Conservation (phyloP, 2,797 vertebrate genomes). For the Miichthys miiuy region DNA sequence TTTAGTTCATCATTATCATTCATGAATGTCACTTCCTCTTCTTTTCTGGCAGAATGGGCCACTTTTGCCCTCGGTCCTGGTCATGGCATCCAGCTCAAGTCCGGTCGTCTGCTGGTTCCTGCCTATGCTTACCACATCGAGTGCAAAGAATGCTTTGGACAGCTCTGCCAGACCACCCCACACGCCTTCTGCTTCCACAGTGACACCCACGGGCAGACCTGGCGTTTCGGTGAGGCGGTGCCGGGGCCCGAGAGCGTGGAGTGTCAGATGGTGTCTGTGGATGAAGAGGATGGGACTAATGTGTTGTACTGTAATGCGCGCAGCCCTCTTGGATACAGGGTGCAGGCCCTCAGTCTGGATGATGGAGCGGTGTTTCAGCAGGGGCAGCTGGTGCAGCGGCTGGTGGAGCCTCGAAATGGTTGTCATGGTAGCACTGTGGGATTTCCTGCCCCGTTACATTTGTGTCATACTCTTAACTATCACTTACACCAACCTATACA, state of each 20-base stretch:
- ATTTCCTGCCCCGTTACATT: constrained; percentile 85
- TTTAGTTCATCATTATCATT: not conserved
- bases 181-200: constrained; percentile 94
- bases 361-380: constrained; percentile 88
- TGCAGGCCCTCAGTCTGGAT: constrained; percentile 92
- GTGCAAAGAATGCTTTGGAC: constrained; percentile 91
- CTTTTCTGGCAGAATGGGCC: constrained; percentile 90
- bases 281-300: constrained; percentile 87
- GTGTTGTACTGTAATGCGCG: constrained; percentile 94
- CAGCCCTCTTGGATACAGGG: constrained; percentile 90
- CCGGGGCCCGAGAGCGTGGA: constrained; percentile 91
- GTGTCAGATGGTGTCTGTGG: constrained; percentile 94
- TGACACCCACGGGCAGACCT: constrained; percentile 90
- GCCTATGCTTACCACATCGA: constrained; percentile 95
- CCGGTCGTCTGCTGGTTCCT: constrained; percentile 91
- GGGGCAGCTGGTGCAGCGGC: constrained; percentile 90
- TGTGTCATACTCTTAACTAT: constrained; percentile 18
- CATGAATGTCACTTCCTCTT: not conserved
- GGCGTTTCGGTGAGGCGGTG: constrained; percentile 89
- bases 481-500: not conserved
- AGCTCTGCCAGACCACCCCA: constrained; percentile 90
- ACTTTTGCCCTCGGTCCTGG: constrained; percentile 95
- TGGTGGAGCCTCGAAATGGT: constrained; percentile 90
- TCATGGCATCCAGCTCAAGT: constrained; percentile 93
- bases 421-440: constrained; percentile 94